Percentiles rank a stretch among this genome's conserved stretches.
phyloP scores from a whole-genome alignment of 2,113 vertebrate species.

The Actinemys pallida region DNA sequence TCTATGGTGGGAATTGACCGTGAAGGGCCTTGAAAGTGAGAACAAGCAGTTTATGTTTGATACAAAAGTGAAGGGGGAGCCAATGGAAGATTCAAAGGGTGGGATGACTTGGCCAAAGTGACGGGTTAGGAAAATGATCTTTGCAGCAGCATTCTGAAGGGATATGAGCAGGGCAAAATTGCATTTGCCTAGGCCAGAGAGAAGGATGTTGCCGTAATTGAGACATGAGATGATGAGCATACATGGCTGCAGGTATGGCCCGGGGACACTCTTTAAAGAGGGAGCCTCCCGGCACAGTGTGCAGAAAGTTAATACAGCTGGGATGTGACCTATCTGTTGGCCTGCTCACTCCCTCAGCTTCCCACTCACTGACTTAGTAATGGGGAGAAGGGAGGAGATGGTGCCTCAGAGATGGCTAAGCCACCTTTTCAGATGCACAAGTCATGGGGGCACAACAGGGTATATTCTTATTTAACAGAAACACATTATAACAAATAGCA shows the following conservation, averaged over 20 bases:
- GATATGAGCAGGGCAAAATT: too few species aligned
- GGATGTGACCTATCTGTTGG: not conserved
- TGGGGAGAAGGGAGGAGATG: not conserved
- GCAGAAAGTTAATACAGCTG: not conserved
- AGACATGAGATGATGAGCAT: too few species aligned
- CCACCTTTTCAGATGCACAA: accelerated
- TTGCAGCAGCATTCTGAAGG: too few species aligned
- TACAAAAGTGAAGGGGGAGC: too few species aligned
- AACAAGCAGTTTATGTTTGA: too few species aligned
- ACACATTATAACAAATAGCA: accelerated
- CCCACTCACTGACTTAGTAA: not conserved
- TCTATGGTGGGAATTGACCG: too few species aligned
- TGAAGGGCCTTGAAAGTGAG: too few species aligned
- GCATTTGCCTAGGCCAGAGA: too few species aligned
- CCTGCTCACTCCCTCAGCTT: not conserved
- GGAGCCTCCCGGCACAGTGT: not conserved
- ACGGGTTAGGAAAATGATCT: too few species aligned
- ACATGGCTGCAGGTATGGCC: not conserved
- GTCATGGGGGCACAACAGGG: accelerated
- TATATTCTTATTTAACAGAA: not conserved
- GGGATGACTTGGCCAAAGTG: too few species aligned
- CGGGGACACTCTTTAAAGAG: not conserved
- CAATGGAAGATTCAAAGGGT: too few species aligned
- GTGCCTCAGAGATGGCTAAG: not conserved
- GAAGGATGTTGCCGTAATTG: too few species aligned